Percentiles rank a stretch among this genome's conserved stretches.
Conservation (phyloP, 2,797 vertebrate genomes). For the Thamnophis elegans region DNA sequence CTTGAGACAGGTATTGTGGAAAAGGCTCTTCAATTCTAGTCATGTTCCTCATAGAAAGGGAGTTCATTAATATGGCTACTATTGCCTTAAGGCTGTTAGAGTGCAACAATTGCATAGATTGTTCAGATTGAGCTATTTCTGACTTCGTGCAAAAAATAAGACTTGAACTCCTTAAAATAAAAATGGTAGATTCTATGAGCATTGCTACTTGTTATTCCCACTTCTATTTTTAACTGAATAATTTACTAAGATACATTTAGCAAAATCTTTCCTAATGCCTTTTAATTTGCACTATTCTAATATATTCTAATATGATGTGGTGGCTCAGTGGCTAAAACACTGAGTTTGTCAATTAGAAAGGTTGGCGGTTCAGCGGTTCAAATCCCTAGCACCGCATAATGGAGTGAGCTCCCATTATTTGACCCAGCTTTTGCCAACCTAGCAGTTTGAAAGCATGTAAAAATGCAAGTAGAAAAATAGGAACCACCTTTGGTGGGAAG, state of each 20-base stretch:
- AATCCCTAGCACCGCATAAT: too few species aligned
- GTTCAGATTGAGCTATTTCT: constrained; percentile 32
- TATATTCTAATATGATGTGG: too few species aligned
- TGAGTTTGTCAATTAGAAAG: too few species aligned
- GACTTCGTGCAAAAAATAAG: constrained; percentile 33
- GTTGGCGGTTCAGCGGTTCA: too few species aligned
- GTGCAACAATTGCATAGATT: constrained; percentile 11
- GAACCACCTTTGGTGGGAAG: too few species aligned
- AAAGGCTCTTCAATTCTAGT: constrained; percentile 17
- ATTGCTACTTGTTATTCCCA: constrained; percentile 46
- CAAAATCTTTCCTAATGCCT: constrained; percentile 46
- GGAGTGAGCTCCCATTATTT: too few species aligned
- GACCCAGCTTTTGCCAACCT: too few species aligned
- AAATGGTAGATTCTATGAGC: constrained; percentile 53
- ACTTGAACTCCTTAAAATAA: constrained; percentile 59
- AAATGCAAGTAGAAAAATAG: too few species aligned
- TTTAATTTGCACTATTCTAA: constrained; percentile 23
- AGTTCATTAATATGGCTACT: not conserved
- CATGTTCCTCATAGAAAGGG: constrained; percentile 25
- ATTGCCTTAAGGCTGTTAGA: not conserved
- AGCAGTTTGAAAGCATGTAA: too few species aligned
- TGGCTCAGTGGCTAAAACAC: too few species aligned
- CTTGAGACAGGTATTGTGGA: constrained; percentile 17
- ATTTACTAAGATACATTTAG: constrained; percentile 44
- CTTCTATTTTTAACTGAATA: constrained; percentile 55